These are phyloP conservation scores for Drosophila pachea DNA, from an alignment of 1,140 invertebrate genomes.

Conservation along the genomic window DNA sequence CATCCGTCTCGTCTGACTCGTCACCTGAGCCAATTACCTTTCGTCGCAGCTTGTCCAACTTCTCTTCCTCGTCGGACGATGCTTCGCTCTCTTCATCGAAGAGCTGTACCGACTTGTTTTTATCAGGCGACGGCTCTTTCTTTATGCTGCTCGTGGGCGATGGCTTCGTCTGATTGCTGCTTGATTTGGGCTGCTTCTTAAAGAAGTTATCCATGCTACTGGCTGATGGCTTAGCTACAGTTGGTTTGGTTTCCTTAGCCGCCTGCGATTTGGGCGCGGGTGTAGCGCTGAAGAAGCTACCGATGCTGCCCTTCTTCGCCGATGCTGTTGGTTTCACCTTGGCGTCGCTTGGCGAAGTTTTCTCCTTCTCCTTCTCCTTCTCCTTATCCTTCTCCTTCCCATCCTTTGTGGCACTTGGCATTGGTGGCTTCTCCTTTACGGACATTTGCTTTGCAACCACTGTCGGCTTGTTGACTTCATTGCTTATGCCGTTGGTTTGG, in stretches of 20 bases:
- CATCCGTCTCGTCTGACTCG: conserved; percentile 42
- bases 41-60: conserved; percentile 65
- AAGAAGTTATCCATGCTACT: conserved; percentile 66
- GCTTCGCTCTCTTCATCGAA: conserved; percentile 56
- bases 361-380: conserved; percentile 32
- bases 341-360: conserved; percentile 45
- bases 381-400: not conserved
- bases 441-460: conserved; percentile 7
- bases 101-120: conserved; percentile 64
- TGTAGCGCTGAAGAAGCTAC: conserved; percentile 60
- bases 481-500: conserved; percentile 34
- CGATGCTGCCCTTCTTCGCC: conserved; percentile 61
- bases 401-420: conserved; percentile 18
- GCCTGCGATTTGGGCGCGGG: conserved; percentile 37
- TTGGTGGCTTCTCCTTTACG: conserved; percentile 29
- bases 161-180: conserved; percentile 1
- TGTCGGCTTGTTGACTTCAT: conserved; percentile 24
- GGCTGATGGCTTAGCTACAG: conserved; percentile 37
- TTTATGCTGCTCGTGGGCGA: conserved; percentile 13
- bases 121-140: conserved; percentile 27
- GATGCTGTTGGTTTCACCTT: conserved; percentile 37
- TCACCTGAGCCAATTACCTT: conserved; percentile 58
- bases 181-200: conserved; percentile 55
- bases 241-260: conserved; percentile 54
- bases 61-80: conserved; percentile 72